phyloP scores from a whole-genome alignment of 2,888 invertebrate genomes.

The Thera obeliscata region DNA sequence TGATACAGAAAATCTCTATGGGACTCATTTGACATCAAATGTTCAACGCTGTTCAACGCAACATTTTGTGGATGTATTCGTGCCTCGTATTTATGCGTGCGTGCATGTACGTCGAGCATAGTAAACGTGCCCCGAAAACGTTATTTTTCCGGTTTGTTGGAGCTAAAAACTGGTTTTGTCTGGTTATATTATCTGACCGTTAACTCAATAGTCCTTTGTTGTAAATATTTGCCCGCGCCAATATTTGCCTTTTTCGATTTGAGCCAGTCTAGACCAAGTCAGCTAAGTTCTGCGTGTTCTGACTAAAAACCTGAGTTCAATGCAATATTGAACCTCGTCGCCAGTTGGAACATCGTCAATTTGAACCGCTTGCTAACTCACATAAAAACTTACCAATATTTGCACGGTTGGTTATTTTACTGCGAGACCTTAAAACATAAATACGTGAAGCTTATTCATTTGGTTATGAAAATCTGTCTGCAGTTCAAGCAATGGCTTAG shows the following conservation, averaged over 20 bases:
- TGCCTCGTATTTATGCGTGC: slow-evolving; percentile 54
- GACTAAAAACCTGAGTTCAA: too few species aligned
- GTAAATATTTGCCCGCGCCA: slow-evolving; percentile 13
- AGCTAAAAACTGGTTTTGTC: slow-evolving; percentile 63
- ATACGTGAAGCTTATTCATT: slow-evolving; percentile 47
- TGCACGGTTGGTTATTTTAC: neutral
- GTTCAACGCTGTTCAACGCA: neutral
- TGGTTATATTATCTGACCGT: slow-evolving; percentile 60
- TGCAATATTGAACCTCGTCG: too few species aligned
- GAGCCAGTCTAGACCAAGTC: too few species aligned
- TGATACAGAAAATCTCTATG: neutral
- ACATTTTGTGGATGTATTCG: slow-evolving; percentile 48
- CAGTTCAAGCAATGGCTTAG: slow-evolving; percentile 64
- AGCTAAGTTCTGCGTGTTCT: too few species aligned
- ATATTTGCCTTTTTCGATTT: slow-evolving; percentile 3
- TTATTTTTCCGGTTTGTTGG: slow-evolving; percentile 76
- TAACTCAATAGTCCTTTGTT: slow-evolving; percentile 56
- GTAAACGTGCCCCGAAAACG: slow-evolving; percentile 74
- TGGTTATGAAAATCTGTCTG: slow-evolving; percentile 51
- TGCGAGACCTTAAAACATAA: slow-evolving; percentile 35
- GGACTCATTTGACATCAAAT: slow-evolving; percentile 5
- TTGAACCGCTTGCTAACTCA: neutral
- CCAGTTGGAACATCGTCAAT: neutral
- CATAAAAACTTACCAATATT: neutral
- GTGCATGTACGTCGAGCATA: slow-evolving; percentile 56